These are phyloP conservation scores for Lycopodina hypogea DNA, from an alignment of 37 sponge, comb jelly and placozoan species.

Conservation along the genomic window DNA sequence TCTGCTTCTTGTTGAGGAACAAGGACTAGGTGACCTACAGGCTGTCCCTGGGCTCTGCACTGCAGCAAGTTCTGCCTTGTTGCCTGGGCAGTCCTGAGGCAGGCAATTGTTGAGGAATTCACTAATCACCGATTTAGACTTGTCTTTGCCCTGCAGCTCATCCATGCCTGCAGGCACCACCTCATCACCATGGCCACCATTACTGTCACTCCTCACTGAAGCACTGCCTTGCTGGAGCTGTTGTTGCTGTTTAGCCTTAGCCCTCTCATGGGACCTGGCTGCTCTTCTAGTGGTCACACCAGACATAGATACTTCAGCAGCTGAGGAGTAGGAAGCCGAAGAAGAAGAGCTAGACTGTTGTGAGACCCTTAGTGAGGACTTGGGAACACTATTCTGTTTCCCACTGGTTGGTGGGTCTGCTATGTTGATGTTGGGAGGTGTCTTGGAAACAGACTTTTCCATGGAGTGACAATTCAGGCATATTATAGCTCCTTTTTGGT, in stretches of 20 bases:
- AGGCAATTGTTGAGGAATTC: no score
- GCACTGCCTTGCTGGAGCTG: neutral
- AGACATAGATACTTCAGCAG: neutral
- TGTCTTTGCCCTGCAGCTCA: no score
- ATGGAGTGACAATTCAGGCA: constrained; percentile 43
- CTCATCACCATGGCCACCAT: no score
- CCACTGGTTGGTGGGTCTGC: neutral
- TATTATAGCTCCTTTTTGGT: constrained; percentile 27
- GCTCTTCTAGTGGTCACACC: constrained; percentile 15
- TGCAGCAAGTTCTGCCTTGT: no score
- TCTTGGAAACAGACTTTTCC: constrained; percentile 2
- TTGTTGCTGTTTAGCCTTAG: constrained; percentile 11
- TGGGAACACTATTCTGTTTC: neutral
- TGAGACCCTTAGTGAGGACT: neutral
- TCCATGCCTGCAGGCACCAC: no score
- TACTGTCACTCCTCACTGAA: no score
- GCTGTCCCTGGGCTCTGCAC: no score
- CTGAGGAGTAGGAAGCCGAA: neutral
- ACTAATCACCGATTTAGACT: no score
- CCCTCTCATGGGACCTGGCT: constrained; percentile 30
- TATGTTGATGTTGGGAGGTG: neutral
- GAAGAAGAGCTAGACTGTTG: constrained; percentile 4
- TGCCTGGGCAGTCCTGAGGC: no score
- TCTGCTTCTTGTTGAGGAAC: neutral
- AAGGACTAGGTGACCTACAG: no score